These are phyloP conservation scores for Platycheirus rosarum DNA, from an alignment of 2,888 invertebrate genomes.

Conservation along the genomic window DNA sequence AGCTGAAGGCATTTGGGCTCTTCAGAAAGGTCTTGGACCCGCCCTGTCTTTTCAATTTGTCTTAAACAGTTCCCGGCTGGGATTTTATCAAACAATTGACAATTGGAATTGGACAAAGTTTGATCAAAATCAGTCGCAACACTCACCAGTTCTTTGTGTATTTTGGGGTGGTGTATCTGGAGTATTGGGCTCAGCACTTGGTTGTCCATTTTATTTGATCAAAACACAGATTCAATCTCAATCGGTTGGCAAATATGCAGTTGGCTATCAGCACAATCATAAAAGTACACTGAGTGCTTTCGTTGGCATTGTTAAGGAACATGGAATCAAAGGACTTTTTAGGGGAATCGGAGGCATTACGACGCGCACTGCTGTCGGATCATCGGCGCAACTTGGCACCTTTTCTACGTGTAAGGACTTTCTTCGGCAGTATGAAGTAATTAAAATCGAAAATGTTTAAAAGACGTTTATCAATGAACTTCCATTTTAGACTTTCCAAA, in stretches of 20 bases:
- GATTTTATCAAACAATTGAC: constrained; percentile 86
- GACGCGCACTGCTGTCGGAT: constrained; percentile 90
- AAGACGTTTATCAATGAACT: background rate
- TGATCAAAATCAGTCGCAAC: constrained; percentile 38
- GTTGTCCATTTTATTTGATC: constrained; percentile 90
- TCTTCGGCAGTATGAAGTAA: constrained; percentile 78
- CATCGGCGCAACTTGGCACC: constrained; percentile 91
- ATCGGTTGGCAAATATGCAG: constrained; percentile 88
- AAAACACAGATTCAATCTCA: constrained; percentile 93
- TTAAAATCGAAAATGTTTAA: too few relatives aligned
- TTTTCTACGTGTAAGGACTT: constrained; percentile 87
- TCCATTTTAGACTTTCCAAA: constrained; percentile 74
- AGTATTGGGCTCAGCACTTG: constrained; percentile 86
- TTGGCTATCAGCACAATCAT: constrained; percentile 92
- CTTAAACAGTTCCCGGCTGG: constrained; percentile 83
- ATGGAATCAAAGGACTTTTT: constrained; percentile 88
- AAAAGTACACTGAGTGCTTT: constrained; percentile 84
- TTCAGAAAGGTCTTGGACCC: constrained; percentile 91
- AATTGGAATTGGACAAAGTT: constrained; percentile 84
- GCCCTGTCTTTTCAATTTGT: constrained; percentile 91
- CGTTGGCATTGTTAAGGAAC: constrained; percentile 83
- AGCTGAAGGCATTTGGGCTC: constrained; percentile 89
- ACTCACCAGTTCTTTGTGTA: constrained; percentile 74
- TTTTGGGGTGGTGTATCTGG: constrained; percentile 84
- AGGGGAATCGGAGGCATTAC: constrained; percentile 89